Percentiles rank a stretch among this genome's conserved stretches.
Conservation (phyloP, 35 echinoderm and acorn worm genomes). For the Apostichopus parvimensis region DNA sequence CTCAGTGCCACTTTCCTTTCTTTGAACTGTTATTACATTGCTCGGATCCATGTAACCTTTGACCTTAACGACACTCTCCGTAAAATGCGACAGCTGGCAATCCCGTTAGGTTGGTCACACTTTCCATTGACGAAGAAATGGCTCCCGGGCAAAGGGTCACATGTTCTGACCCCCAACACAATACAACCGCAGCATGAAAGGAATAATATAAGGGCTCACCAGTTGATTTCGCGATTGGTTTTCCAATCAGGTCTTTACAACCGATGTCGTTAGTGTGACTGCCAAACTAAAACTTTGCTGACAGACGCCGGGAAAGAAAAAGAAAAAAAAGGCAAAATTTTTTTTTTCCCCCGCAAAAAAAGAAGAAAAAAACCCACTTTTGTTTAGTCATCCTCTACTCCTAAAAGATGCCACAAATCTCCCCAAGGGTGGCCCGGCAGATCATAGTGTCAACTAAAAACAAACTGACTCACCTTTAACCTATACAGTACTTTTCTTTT, state of each 20-base stretch:
- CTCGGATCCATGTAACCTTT: conserved; percentile 9
- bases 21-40: conserved; percentile 1
- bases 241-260: conserved; percentile 18
- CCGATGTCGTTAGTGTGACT: conserved; percentile 24
- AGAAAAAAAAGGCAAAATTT: background rate
- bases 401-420: conserved; percentile 2
- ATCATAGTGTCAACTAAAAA: conserved; percentile 9
- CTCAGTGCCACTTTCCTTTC: background rate
- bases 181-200: conserved; percentile 17
- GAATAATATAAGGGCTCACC: background rate
- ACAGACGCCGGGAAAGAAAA: background rate
- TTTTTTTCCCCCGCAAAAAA: background rate
- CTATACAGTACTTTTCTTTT: conserved; percentile 27
- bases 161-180: conserved; percentile 21
- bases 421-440: conserved; percentile 37
- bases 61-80: background rate
- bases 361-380: background rate
- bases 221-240: conserved; percentile 26
- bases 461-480: conserved; percentile 44
- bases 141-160: background rate
- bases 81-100: conserved; percentile 2
- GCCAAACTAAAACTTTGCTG: conserved; percentile 43
- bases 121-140: conserved; percentile 8
- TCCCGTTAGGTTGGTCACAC: conserved; percentile 14
- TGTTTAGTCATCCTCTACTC: background rate